Percentiles rank a stretch among this genome's conserved stretches.
Conservation (phyloP, 2,113 vertebrate genomes). For the Protobothrops flavoviridis region DNA sequence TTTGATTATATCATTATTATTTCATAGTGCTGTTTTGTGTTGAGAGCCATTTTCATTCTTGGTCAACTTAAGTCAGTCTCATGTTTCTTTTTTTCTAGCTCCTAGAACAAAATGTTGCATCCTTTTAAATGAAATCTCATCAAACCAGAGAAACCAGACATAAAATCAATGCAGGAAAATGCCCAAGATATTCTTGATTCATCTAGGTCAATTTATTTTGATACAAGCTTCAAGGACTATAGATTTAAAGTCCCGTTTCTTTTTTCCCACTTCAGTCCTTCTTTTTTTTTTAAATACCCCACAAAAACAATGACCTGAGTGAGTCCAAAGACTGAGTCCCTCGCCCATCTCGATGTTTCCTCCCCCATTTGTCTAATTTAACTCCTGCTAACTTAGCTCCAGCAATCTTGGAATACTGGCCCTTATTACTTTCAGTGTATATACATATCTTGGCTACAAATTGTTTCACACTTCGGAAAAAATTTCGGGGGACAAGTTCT, state of each 20-base stretch:
- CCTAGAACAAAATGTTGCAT: conserved; percentile 9
- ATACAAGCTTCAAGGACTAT: not conserved
- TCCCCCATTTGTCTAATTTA: not conserved
- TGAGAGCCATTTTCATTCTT: not conserved
- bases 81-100: conserved; percentile 2
- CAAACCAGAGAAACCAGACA: not conserved
- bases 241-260: not conserved
- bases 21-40: not conserved
- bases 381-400: not conserved
- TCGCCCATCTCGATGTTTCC: not conserved
- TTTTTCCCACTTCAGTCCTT: not conserved
- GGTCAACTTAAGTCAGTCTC: not conserved
- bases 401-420: conserved; percentile 20
- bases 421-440: conserved; percentile 27
- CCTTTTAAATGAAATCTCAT: conserved; percentile 4
- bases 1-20: not conserved
- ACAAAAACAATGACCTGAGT: conserved; percentile 25
- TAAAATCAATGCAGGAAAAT: conserved; percentile 5
- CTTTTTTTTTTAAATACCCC: not conserved
- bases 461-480: conserved; percentile 25
- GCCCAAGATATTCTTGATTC: not conserved
- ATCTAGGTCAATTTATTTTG: not conserved
- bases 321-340: not conserved
- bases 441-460: conserved; percentile 19
- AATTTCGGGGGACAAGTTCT: conserved; percentile 9